Evolutionary conservation across 2,113 vertebrate genomes (phyloP).

Genomic region (Spermophilus dauricus): DNA sequence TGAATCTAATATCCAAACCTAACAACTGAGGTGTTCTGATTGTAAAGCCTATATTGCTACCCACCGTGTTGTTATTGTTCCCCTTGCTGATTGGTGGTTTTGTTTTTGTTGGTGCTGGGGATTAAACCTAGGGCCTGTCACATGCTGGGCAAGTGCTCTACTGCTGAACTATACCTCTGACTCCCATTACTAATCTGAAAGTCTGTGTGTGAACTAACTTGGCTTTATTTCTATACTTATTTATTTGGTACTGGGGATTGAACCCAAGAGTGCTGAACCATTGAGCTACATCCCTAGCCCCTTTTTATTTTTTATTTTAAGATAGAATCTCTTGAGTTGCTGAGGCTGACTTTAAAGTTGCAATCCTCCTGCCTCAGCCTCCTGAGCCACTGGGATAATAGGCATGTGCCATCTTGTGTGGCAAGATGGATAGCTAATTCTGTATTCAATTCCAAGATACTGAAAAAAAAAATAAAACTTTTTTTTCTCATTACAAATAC

Average conservation of each 20-base stretch:
- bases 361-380: no score
- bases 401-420: no score
- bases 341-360: no score
- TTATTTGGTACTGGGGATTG: no score
- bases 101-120: not conserved
- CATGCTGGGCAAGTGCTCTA: not conserved
- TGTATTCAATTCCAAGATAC: slow-evolving; percentile 10
- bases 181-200: slow-evolving; percentile 58
- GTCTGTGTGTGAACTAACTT: slow-evolving; percentile 70
- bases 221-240: not conserved
- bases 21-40: slow-evolving; percentile 6
- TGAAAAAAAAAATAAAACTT: slow-evolving; percentile 50
- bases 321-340: no score
- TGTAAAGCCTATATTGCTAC: not conserved
- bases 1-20: not conserved
- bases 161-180: not conserved
- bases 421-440: slow-evolving; percentile 7
- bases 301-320: no score
- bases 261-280: no score
- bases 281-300: no score
- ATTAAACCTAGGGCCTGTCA: not conserved
- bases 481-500: not conserved
- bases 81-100: slow-evolving; percentile 38
- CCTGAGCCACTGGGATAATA: no score
- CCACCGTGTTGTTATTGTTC: not conserved